These are phyloP conservation scores for Pteropus rufus DNA, from an alignment of 2,797 vertebrate species.

Conservation along the genomic window DNA sequence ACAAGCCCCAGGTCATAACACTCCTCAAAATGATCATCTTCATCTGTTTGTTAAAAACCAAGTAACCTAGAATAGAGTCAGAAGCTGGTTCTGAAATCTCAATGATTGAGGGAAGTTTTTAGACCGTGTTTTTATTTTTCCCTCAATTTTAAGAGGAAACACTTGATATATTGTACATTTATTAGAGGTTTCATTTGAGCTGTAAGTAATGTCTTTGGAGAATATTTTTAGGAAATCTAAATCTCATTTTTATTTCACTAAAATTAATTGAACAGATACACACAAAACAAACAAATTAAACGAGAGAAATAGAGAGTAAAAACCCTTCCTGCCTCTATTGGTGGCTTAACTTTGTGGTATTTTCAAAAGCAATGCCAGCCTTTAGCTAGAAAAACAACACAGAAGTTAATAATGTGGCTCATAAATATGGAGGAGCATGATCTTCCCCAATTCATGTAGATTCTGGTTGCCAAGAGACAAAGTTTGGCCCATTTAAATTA, in stretches of 20 bases:
- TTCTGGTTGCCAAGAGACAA: constrained; percentile 49
- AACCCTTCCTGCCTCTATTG: neutral
- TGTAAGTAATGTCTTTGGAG: constrained; percentile 1
- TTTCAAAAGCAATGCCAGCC: neutral
- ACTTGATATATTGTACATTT: neutral
- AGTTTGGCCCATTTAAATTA: constrained; percentile 52
- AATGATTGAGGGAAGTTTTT: neutral
- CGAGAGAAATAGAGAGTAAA: neutral
- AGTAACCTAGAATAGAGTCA: neutral
- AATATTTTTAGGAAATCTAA: constrained; percentile 17
- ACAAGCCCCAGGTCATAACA: neutral
- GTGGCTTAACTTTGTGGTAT: neutral
- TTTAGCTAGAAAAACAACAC: neutral
- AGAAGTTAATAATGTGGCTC: neutral
- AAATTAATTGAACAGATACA: neutral
- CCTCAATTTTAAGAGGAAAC: neutral
- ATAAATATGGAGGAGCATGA: constrained; percentile 51
- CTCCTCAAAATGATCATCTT: neutral
- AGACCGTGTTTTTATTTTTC: neutral
- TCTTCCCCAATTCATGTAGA: neutral
- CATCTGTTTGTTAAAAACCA: neutral
- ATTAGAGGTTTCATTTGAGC: neutral
- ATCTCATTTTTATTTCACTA: neutral
- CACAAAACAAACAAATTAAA: neutral
- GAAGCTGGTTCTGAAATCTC: neutral